Percentiles rank a stretch among this genome's conserved stretches.
phyloP scores from a whole-genome alignment of 2,797 vertebrate species.

The Thalassophryne amazonica region DNA sequence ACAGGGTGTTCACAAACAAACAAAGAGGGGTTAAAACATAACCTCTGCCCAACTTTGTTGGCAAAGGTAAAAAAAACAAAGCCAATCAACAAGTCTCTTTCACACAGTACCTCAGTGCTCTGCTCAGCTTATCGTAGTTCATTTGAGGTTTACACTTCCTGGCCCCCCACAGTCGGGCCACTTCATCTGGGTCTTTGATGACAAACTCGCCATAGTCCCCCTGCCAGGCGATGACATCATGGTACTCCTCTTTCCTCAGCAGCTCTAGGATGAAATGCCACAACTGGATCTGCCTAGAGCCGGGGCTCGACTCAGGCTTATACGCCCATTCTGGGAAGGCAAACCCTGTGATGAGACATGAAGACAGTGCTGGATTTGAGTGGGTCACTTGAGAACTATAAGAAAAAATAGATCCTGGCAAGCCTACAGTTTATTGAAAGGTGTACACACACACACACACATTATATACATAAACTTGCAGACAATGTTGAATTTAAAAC shows the following conservation, averaged over 20 bases:
- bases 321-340: conserved; percentile 94
- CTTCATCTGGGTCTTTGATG: conserved; percentile 92
- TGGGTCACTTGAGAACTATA: not conserved
- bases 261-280: conserved; percentile 94
- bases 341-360: conserved; percentile 70
- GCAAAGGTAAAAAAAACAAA: not conserved
- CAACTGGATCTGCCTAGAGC: conserved; percentile 90
- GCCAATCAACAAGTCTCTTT: not conserved
- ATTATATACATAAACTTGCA: not conserved
- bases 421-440: no score
- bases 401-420: not conserved
- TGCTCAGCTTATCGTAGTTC: conserved; percentile 94
- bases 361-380: conserved; percentile 18
- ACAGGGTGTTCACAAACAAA: no score
- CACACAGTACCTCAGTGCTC: conserved; percentile 82
- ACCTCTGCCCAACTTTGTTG: not conserved
- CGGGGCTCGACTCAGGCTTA: conserved; percentile 89
- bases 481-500: no score
- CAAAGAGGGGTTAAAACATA: no score
- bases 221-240: conserved; percentile 92
- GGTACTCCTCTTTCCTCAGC: conserved; percentile 88
- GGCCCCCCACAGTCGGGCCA: conserved; percentile 91
- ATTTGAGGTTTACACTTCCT: conserved; percentile 93
- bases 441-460: not conserved
- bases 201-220: conserved; percentile 93